phyloP scores from a whole-genome alignment of 1,140 invertebrate genomes.

The Solen grandis region DNA sequence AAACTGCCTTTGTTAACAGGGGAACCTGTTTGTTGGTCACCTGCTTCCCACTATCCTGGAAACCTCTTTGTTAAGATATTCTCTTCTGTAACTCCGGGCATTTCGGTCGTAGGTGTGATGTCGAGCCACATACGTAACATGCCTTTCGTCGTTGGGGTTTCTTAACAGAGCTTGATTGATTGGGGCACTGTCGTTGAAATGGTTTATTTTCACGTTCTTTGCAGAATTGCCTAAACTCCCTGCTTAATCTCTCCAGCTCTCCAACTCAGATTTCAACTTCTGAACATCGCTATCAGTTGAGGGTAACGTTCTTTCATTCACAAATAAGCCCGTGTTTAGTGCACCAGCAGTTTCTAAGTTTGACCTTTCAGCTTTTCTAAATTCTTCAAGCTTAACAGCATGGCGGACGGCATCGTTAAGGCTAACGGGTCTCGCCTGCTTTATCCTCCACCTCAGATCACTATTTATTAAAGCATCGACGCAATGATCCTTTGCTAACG shows the following conservation, averaged over 20 bases:
- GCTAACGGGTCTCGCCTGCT: constrained; percentile 6
- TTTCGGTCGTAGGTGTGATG: neutral
- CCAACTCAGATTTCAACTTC: too few relatives aligned
- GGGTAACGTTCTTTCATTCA: neutral
- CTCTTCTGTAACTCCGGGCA: neutral
- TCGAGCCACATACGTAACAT: neutral
- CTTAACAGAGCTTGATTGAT: neutral
- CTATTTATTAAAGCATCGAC: constrained; percentile 9
- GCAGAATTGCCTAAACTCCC: too few relatives aligned
- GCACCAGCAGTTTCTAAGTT: neutral
- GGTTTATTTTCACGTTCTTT: too few relatives aligned
- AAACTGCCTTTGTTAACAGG: neutral
- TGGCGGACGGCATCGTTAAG: too few relatives aligned
- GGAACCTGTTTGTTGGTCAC: constrained; percentile 13
- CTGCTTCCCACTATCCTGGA: neutral
- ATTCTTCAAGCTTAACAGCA: neutral
- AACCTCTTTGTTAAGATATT: neutral
- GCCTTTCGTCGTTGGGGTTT: too few relatives aligned
- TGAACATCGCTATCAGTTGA: too few relatives aligned
- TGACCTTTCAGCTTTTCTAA: too few relatives aligned
- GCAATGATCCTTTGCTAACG: constrained; percentile 23
- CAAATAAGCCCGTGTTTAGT: neutral
- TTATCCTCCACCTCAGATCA: constrained; percentile 31
- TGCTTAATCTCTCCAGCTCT: neutral
- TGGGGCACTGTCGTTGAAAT: neutral